A percentile compares a stretch with the other conserved stretches of the same genome.
Evolutionary conservation across 1,140 invertebrate genomes (phyloP).

Genomic region (Bilobella aurantiaca): DNA sequence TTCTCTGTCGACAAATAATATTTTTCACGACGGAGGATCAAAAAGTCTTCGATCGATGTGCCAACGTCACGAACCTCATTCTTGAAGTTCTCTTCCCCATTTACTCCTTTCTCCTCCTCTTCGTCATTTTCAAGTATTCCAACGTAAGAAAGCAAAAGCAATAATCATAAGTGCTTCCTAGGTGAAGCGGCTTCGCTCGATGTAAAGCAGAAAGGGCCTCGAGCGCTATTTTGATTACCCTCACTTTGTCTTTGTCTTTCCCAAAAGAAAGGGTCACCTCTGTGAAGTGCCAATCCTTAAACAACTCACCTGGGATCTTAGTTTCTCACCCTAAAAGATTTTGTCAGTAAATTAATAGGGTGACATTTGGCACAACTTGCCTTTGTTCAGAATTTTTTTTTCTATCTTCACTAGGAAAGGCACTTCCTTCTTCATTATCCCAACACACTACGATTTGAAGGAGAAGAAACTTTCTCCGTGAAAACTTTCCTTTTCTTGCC

Average conservation of each 20-base stretch:
- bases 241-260: neutral
- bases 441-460: too few relatives aligned
- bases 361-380: too few relatives aligned
- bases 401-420: too few relatives aligned
- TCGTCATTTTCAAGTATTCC: slow-evolving; percentile 65
- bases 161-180: slow-evolving; percentile 16
- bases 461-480: too few relatives aligned
- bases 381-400: too few relatives aligned
- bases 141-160: slow-evolving; percentile 48
- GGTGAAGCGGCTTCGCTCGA: neutral
- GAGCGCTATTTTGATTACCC: neutral
- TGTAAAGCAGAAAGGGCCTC: neutral
- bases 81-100: slow-evolving; percentile 53
- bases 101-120: slow-evolving; percentile 59
- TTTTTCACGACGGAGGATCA: slow-evolving; percentile 45
- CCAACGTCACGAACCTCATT: slow-evolving; percentile 43
- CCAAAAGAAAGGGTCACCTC: too few relatives aligned
- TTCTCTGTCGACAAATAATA: slow-evolving; percentile 52
- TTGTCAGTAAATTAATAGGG: too few relatives aligned
- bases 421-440: too few relatives aligned
- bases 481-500: neutral
- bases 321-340: too few relatives aligned
- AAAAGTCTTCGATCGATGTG: slow-evolving; percentile 42
- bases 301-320: too few relatives aligned
- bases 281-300: too few relatives aligned